These are phyloP conservation scores for Epistrophella euchroma DNA, from an alignment of 2,888 invertebrate genomes.

Conservation along the genomic window DNA sequence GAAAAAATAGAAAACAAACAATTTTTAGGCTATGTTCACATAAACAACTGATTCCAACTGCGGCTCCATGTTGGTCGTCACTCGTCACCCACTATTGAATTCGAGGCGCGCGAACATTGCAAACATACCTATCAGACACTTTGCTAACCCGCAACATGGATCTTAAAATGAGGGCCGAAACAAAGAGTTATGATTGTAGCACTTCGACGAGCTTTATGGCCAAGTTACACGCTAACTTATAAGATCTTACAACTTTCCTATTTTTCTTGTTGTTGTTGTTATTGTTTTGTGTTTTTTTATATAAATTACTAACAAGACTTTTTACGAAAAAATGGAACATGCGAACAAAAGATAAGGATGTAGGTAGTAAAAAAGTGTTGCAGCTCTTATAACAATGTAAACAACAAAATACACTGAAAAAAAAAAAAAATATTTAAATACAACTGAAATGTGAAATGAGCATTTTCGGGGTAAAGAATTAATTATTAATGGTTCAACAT, in stretches of 20 bases:
- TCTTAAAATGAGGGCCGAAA: slow-evolving; percentile 38
- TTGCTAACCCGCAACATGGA: slow-evolving; percentile 56
- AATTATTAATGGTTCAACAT: too few species aligned
- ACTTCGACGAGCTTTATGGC: slow-evolving; percentile 63
- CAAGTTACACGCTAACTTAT: slow-evolving; percentile 65
- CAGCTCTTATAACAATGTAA: neutral
- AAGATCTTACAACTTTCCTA: slow-evolving; percentile 49
- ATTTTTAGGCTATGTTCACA: slow-evolving; percentile 56
- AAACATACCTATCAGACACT: slow-evolving; percentile 61
- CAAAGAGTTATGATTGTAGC: slow-evolving; percentile 72
- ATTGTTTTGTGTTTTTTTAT: slow-evolving; percentile 38
- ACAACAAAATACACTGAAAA: neutral
- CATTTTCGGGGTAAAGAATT: too few species aligned
- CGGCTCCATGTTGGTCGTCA: neutral
- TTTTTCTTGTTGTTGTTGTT: slow-evolving; percentile 1
- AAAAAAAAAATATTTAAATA: neutral
- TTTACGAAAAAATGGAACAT: slow-evolving; percentile 65
- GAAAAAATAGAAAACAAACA: slow-evolving; percentile 17
- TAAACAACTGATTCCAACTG: slow-evolving; percentile 11
- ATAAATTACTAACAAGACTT: slow-evolving; percentile 67
- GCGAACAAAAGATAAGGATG: slow-evolving; percentile 38
- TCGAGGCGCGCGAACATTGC: slow-evolving; percentile 56
- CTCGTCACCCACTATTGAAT: slow-evolving; percentile 61
- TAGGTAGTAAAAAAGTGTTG: slow-evolving; percentile 1
- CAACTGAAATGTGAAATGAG: too few species aligned